These are phyloP conservation scores for Synanthedon myopaeformis DNA, from an alignment of 2,888 invertebrate genomes.

Conservation along the genomic window DNA sequence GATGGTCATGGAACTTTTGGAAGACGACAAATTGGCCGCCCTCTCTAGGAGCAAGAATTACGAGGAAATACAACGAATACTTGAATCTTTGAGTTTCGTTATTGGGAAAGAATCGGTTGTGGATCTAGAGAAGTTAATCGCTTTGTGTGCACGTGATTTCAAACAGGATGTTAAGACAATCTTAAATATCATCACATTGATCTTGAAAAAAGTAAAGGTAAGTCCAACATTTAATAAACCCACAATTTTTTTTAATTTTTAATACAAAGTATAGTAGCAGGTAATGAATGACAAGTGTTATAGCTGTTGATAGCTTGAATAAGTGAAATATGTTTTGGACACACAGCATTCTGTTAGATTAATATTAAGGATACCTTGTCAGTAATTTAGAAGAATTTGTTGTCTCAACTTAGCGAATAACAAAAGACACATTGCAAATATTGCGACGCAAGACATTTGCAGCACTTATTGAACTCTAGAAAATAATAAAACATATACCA, in stretches of 20 bases:
- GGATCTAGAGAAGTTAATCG: constrained; percentile 24
- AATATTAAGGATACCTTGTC: too few species aligned
- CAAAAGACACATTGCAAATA: too few species aligned
- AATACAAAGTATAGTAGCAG: background rate
- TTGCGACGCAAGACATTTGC: too few species aligned
- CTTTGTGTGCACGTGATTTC: constrained; percentile 30
- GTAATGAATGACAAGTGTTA: too few species aligned
- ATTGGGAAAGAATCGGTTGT: constrained; percentile 9
- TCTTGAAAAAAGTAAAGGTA: constrained; percentile 39
- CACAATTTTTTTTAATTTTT: background rate
- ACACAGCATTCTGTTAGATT: too few species aligned
- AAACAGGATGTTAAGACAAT: constrained; percentile 27
- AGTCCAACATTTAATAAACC: background rate
- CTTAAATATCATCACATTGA: constrained; percentile 24
- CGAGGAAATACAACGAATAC: constrained; percentile 17
- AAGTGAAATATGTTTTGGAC: too few species aligned
- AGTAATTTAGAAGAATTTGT: too few species aligned
- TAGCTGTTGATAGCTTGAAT: too few species aligned
- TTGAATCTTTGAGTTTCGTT: constrained; percentile 12
- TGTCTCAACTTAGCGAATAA: too few species aligned
- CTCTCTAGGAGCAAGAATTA: constrained; percentile 19
- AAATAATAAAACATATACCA: too few species aligned
- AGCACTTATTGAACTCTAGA: too few species aligned
- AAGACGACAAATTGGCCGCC: constrained; percentile 20
- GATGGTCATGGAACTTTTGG: constrained; percentile 22